Base-by-base conservation (phyloP, 2,888 invertebrate species). In the Tachystola acroxantha region DNA sequence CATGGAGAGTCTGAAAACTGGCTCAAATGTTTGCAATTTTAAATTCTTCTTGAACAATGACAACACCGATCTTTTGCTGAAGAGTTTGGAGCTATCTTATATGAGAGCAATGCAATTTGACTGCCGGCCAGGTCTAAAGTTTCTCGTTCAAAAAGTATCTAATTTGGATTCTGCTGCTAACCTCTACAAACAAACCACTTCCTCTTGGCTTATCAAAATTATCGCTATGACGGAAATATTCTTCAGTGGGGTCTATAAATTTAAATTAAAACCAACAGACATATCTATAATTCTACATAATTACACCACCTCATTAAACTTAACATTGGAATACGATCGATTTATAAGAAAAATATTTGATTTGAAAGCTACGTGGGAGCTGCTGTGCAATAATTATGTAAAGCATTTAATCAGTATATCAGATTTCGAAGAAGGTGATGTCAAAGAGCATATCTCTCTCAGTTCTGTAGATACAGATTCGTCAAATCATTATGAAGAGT, bases 71-170 rank as follows among this genome's bases (percentile, higher is more conserved):
- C 91, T 92, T 37, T 84, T 96, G 34, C 71, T 96, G 32, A 91
- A 92, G 54, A 93, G 94, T 56, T 86, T 97, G 43, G 93, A 96
- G 52, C 89, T 94, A 41, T 96, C 97, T 1, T 94, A 95, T 62
- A 89, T 89, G 35, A 90, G 95, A 39, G 94, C 97, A 0, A 89
- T 93, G 66, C 94, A 95, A 58, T 97, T 98, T 66, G 97, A 98
- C 72, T 89, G 92, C 6, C 89, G 97, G 20, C 97, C 97, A 0
- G 97, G 97, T 0, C 84, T 98, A 11, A 98, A 98, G 73, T 97
- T 98, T 70, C 89, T 98, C 2, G 92, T 97, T 44, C 97, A 98
- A 74, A 97, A 97, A 85, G 96, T 96, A 0, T 95, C 94, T 0
- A 94, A 94, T 62, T 89, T 96, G 45, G 94, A 93, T 41, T 91